Percentiles rank a stretch among this genome's conserved stretches.
Evolutionary conservation across 1,140 invertebrate genomes (phyloP).

Genomic region (Ylistrum balloti): DNA sequence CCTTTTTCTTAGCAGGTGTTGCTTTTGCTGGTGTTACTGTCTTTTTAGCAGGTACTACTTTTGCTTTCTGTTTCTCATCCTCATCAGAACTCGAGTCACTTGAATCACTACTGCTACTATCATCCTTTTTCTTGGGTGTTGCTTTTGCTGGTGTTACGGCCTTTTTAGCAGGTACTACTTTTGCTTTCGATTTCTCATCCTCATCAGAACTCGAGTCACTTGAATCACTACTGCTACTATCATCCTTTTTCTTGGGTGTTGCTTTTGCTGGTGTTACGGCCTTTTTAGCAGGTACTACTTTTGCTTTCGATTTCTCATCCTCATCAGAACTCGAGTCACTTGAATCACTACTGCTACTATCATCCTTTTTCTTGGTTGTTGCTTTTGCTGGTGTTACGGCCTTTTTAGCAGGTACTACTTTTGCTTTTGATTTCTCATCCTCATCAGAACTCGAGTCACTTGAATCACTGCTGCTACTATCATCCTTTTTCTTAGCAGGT

Average conservation of each 20-base stretch:
- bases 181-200: conserved; percentile 49
- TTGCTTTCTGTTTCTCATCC: conserved; percentile 2
- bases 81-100: conserved; percentile 57
- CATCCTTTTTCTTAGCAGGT: conserved; percentile 49
- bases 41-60: too few species aligned
- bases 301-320: conserved; percentile 30
- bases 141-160: background rate
- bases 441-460: conserved; percentile 46
- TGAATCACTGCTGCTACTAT: conserved; percentile 46
- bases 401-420: background rate
- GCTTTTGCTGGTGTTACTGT: background rate
- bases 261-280: background rate
- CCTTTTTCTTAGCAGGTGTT: background rate
- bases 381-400: background rate
- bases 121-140: conserved; percentile 42
- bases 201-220: conserved; percentile 34
- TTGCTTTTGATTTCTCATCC: conserved; percentile 41
- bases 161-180: conserved; percentile 44
- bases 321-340: conserved; percentile 57
- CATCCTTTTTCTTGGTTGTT: conserved; percentile 41
- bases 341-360: conserved; percentile 57
- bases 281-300: conserved; percentile 17
- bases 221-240: background rate
- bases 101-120: conserved; percentile 59
- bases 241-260: background rate